These are phyloP conservation scores for Plectrocnemia conspersa DNA, from an alignment of 1,140 invertebrate genomes.

Conservation along the genomic window DNA sequence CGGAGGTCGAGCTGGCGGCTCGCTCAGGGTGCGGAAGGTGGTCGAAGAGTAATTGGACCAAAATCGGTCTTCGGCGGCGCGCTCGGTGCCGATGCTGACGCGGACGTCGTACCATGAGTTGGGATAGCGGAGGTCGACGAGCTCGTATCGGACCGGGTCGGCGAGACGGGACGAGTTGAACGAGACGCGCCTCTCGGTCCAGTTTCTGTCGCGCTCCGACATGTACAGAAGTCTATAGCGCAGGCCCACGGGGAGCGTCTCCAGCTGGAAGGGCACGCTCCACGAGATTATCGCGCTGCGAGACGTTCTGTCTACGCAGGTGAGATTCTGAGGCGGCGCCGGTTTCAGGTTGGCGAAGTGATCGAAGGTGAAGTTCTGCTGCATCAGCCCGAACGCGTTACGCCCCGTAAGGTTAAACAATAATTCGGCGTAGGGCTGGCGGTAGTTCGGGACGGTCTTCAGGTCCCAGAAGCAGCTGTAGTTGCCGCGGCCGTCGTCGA, in stretches of 20 bases:
- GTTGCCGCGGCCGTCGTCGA: slow-evolving; percentile 27
- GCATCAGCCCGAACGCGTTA: slow-evolving; percentile 53
- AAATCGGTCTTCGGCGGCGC: slow-evolving; percentile 50
- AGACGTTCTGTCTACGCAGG: slow-evolving; percentile 50
- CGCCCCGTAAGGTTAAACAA: slow-evolving; percentile 51
- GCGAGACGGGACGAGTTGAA: background rate
- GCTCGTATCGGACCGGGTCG: slow-evolving; percentile 43
- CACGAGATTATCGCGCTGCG: slow-evolving; percentile 57
- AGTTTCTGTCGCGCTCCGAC: slow-evolving; percentile 55
- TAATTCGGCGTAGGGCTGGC: slow-evolving; percentile 54
- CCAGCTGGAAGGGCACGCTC: slow-evolving; percentile 55
- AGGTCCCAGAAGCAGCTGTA: slow-evolving; percentile 54
- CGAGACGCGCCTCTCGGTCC: slow-evolving; percentile 42
- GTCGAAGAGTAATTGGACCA: slow-evolving; percentile 60
- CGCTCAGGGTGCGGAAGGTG: slow-evolving; percentile 56
- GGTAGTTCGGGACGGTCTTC: slow-evolving; percentile 56
- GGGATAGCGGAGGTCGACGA: slow-evolving; percentile 59
- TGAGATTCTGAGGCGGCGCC: slow-evolving; percentile 53
- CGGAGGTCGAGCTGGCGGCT: slow-evolving; percentile 57
- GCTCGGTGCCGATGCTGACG: slow-evolving; percentile 56
- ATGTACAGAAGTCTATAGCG: slow-evolving; percentile 60
- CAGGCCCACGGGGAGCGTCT: slow-evolving; percentile 55
- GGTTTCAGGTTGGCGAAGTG: slow-evolving; percentile 62
- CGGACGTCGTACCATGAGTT: slow-evolving; percentile 64
- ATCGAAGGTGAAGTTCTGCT: slow-evolving; percentile 51